Conservation (phyloP, 2,888 invertebrate genomes). For the Folsomia manolachei region DNA sequence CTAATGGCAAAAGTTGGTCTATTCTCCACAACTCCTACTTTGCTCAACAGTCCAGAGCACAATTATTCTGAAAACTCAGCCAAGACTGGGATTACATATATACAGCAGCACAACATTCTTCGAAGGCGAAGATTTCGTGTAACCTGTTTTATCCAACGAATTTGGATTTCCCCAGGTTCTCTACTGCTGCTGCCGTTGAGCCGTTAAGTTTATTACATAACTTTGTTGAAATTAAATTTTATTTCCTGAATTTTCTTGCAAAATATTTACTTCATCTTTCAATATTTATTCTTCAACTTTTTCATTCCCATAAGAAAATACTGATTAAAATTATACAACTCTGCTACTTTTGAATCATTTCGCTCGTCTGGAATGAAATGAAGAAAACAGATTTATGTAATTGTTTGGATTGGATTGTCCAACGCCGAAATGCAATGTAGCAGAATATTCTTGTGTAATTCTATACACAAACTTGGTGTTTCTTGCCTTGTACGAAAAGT, state of each 20-base stretch:
- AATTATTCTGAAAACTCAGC: slow-evolving; percentile 15
- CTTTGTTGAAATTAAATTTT: neutral
- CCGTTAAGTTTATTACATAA: neutral
- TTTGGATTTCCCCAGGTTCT: neutral
- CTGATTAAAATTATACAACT: neutral
- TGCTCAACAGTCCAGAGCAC: neutral
- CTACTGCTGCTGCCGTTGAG: too few species aligned
- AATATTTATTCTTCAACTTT: neutral
- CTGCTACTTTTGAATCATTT: too few species aligned
- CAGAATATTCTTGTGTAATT: too few species aligned
- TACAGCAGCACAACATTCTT: neutral
- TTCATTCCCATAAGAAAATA: neutral
- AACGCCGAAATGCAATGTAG: too few species aligned
- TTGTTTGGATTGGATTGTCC: too few species aligned
- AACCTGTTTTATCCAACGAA: neutral
- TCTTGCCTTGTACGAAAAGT: neutral
- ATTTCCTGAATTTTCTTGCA: neutral
- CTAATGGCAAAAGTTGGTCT: slow-evolving; percentile 21
- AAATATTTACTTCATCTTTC: neutral
- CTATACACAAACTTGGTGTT: too few species aligned
- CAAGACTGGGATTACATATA: too few species aligned
- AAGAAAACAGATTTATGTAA: too few species aligned
- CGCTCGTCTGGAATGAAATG: too few species aligned
- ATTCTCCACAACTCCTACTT: slow-evolving; percentile 2
- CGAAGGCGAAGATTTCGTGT: too few species aligned